A percentile compares a stretch with the other conserved stretches of the same genome.
phyloP scores from a whole-genome alignment of 2,888 invertebrate genomes.

The Ophion slaviceki region DNA sequence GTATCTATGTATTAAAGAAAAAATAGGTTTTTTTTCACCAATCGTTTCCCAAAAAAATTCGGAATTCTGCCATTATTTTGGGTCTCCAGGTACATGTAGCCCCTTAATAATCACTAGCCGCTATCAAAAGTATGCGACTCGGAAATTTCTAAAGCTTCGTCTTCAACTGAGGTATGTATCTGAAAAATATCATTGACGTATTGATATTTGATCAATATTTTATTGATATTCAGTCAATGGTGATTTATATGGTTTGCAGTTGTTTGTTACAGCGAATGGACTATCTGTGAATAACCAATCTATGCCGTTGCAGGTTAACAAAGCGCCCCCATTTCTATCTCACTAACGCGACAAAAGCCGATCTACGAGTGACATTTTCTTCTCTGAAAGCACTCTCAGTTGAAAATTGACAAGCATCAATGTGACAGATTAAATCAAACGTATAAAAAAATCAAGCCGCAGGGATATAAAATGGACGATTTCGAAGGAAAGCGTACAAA shows the following conservation, averaged over 20 bases:
- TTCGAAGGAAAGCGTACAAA: not conserved
- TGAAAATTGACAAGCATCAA: slow-evolving; percentile 23
- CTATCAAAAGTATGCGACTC: too few relatives aligned
- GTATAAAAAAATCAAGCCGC: not conserved
- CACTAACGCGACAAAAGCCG: slow-evolving; percentile 1
- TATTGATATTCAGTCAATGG: not conserved
- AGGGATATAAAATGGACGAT: not conserved
- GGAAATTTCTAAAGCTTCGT: too few relatives aligned
- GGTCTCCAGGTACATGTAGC: too few relatives aligned
- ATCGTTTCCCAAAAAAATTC: too few relatives aligned
- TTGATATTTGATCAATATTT: not conserved
- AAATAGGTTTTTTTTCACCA: too few relatives aligned
- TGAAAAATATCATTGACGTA: too few relatives aligned
- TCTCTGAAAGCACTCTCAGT: not conserved
- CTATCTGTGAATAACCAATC: not conserved
- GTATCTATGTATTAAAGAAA: too few relatives aligned
- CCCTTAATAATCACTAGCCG: too few relatives aligned
- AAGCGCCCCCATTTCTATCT: not conserved
- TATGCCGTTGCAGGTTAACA: not conserved
- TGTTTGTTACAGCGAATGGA: too few relatives aligned
- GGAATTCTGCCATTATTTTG: too few relatives aligned
- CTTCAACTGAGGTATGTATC: too few relatives aligned
- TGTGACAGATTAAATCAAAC: not conserved
- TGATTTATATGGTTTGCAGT: not conserved
- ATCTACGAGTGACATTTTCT: not conserved